These are phyloP conservation scores for Baryphthengus martii DNA, from an alignment of 2,113 vertebrate species.

Conservation along the genomic window DNA sequence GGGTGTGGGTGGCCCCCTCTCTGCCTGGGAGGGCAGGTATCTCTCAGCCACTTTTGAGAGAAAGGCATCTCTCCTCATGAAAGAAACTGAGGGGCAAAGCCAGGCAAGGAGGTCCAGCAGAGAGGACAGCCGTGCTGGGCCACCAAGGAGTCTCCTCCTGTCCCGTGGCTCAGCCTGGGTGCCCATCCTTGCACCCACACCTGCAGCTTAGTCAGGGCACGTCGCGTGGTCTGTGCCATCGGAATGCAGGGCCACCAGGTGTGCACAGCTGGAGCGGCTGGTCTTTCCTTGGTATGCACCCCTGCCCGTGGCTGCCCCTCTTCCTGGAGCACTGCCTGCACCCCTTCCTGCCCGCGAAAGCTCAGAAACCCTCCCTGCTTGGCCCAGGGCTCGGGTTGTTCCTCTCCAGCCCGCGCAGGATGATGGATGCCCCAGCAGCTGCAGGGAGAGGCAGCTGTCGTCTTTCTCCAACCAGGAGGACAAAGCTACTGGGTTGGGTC, in stretches of 20 bases:
- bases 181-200: neutral
- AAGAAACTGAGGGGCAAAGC: neutral
- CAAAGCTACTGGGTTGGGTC: neutral
- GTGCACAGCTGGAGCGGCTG: neutral
- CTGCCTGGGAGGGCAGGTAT: neutral
- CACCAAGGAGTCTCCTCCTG: no score
- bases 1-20: neutral
- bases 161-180: fast-evolving
- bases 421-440: slow-evolving; percentile 44
- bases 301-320: neutral
- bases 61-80: neutral
- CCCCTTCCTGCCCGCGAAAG: neutral
- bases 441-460: slow-evolving; percentile 14
- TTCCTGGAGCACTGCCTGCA: neutral
- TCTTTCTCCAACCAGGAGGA: neutral
- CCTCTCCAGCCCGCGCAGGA: neutral
- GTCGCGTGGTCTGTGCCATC: fast-evolving
- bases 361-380: neutral
- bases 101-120: neutral
- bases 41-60: neutral
- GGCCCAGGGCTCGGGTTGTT: no score
- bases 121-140: fast-evolving
- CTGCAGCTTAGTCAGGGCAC: fast-evolving
- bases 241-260: fast-evolving
- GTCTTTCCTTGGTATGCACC: fast-evolving